Evolutionary conservation across 2,113 vertebrate genomes (phyloP).

Genomic region (Ciconia stormi): DNA sequence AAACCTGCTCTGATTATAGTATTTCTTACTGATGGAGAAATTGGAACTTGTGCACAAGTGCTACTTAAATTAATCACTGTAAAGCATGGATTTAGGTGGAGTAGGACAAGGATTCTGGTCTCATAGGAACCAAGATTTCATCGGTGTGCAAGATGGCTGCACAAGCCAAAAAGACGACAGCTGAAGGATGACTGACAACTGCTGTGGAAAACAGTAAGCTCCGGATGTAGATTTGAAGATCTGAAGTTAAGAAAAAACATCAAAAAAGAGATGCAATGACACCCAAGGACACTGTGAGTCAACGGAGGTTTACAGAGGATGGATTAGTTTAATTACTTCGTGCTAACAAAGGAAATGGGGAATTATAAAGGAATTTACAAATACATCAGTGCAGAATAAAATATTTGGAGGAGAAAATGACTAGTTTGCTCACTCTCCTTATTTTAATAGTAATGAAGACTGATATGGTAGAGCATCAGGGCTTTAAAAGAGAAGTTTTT

Average conservation of each 20-base stretch:
- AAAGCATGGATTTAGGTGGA: not conserved
- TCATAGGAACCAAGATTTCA: not conserved
- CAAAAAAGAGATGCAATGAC: not conserved
- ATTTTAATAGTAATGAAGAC: not conserved
- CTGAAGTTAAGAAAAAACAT: not conserved
- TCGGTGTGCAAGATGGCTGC: not conserved
- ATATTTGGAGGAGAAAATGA: not conserved
- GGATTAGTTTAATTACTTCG: not conserved
- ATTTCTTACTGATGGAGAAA: not conserved
- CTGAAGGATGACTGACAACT: not conserved
- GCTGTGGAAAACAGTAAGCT: not conserved
- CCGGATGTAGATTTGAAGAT: not conserved
- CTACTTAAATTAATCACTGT: not conserved
- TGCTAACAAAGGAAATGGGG: not conserved
- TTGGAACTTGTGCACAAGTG: not conserved
- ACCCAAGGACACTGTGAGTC: not conserved
- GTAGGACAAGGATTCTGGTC: not conserved
- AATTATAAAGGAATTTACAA: constrained; percentile 4
- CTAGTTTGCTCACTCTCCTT: not conserved
- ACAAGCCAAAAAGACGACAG: not conserved
- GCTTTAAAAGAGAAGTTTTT: not conserved
- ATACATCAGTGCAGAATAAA: not conserved
- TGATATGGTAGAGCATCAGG: not conserved
- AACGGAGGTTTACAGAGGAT: not conserved
- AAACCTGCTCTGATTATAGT: not conserved